phyloP scores from a whole-genome alignment of 1,140 invertebrate species.

The Drusus annulatus region DNA sequence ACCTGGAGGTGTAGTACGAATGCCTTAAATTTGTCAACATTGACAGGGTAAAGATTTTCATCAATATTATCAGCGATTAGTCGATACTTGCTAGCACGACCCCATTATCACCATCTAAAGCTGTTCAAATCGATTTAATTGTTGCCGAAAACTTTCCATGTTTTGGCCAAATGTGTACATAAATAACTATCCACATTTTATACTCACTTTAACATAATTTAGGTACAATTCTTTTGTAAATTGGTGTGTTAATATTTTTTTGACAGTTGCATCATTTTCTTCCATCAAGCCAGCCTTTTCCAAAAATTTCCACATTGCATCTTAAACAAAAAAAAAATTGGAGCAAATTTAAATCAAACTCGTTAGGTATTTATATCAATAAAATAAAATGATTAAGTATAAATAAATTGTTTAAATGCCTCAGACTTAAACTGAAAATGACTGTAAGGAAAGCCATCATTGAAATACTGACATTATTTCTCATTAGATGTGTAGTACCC shows the following conservation, averaged over 20 bases:
- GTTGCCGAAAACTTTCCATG: too few relatives aligned
- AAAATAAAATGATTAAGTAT: not conserved
- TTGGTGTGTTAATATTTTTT: slow-evolving; percentile 51
- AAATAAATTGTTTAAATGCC: slow-evolving; percentile 16
- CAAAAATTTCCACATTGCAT: slow-evolving; percentile 51
- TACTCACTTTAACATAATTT: slow-evolving; percentile 51
- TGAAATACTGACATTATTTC: slow-evolving; percentile 34
- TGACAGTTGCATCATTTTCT: slow-evolving; percentile 26
- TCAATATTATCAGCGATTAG: too few relatives aligned
- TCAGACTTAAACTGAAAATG: slow-evolving; percentile 56
- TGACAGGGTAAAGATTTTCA: too few relatives aligned
- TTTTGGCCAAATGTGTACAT: too few relatives aligned
- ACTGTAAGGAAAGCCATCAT: slow-evolving; percentile 48
- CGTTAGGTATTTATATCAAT: not conserved
- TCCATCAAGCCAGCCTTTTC: slow-evolving; percentile 47
- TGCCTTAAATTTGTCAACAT: too few relatives aligned
- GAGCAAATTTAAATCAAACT: not conserved
- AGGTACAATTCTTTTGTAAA: slow-evolving; percentile 53
- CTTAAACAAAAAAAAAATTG: slow-evolving; percentile 22
- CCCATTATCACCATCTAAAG: too few relatives aligned
- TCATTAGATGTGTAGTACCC: slow-evolving; percentile 52
- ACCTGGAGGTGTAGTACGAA: too few relatives aligned
- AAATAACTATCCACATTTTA: not conserved
- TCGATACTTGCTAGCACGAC: too few relatives aligned
- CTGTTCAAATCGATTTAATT: too few relatives aligned